Base-by-base conservation (phyloP, 2,797 vertebrate genomes). In the Neosilurus mollespiculum region DNA sequence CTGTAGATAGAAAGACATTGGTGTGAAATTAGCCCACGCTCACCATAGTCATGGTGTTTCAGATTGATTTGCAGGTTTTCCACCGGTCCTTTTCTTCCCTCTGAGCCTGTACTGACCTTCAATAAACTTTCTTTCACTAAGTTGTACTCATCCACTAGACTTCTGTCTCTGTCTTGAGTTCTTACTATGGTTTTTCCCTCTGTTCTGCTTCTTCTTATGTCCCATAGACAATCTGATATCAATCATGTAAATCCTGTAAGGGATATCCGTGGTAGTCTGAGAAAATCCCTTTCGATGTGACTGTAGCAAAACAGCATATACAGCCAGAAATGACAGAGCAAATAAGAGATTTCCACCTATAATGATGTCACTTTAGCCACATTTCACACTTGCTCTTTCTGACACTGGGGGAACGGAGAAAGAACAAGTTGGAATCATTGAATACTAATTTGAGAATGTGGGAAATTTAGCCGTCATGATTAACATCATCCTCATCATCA, bases 51-150 rank as follows among this genome's bases (percentile, higher is more conserved):
- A 80, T 69, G 78, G 71, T 87, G 66, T 80, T 83, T 85, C 81
- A 81, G 66, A 54, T 79, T 66, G 53, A 76, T 59, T 22, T 37
- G 53, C 66, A 80, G 77, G 84, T 81, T 83, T 83, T 87, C 49
- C 78, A 85, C 76, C 65, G 70, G 67, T 85, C 79, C 80, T 78
- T 86, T 86, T 73, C 79, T 77, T 69, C 65, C 82, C 81, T 82
- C 78, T 64, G 64, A 77, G 54, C 56, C 81, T 84, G 66, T 83
- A 37, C 67, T 80, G 49, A 78, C n/a, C 77, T 73, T 87, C 72
- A 92, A 90, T 91, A 90, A 91, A 91, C 81, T 11, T 71, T 75
- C 71, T 83, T 70, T 83, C 69, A 81, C 72, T 83, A 83, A 77
- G 22, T 84, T 71, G 37, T 58, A 87, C 77, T 73, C 65, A 82